Evolutionary conservation across 1,140 invertebrate genomes (phyloP).

Genomic region (Oedothorax gibbosus): DNA sequence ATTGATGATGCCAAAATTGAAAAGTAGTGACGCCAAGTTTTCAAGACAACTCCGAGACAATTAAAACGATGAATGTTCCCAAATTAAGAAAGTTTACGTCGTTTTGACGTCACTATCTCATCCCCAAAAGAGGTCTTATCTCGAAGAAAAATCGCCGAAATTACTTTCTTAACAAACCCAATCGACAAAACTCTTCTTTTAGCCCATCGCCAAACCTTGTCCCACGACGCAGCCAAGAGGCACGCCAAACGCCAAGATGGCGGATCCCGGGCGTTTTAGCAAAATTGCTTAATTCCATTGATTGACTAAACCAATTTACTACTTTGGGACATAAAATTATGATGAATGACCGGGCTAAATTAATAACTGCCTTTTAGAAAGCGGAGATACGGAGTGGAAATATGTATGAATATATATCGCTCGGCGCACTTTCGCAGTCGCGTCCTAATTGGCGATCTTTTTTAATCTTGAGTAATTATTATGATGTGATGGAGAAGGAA

Average conservation of each 20-base stretch:
- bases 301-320: constrained; percentile 62
- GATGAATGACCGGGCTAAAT: constrained; percentile 57
- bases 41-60: not conserved
- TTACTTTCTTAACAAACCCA: too few relatives aligned
- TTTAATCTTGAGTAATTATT: constrained; percentile 61
- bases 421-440: constrained; percentile 33
- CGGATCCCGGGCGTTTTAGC: constrained; percentile 15
- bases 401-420: constrained; percentile 45
- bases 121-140: too few relatives aligned
- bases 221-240: too few relatives aligned
- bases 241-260: too few relatives aligned
- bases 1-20: not conserved
- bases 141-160: too few relatives aligned
- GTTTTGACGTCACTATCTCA: too few relatives aligned
- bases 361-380: constrained; percentile 52
- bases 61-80: too few relatives aligned
- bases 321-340: constrained; percentile 60
- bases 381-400: constrained; percentile 7
- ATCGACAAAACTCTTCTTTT: too few relatives aligned
- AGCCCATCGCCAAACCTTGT: too few relatives aligned
- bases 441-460: constrained; percentile 56
- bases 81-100: too few relatives aligned
- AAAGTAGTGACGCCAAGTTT: not conserved
- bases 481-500: constrained; percentile 33
- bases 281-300: constrained; percentile 61